Base-by-base conservation (phyloP, 2,888 invertebrate species). In the Hyles lineata region DNA sequence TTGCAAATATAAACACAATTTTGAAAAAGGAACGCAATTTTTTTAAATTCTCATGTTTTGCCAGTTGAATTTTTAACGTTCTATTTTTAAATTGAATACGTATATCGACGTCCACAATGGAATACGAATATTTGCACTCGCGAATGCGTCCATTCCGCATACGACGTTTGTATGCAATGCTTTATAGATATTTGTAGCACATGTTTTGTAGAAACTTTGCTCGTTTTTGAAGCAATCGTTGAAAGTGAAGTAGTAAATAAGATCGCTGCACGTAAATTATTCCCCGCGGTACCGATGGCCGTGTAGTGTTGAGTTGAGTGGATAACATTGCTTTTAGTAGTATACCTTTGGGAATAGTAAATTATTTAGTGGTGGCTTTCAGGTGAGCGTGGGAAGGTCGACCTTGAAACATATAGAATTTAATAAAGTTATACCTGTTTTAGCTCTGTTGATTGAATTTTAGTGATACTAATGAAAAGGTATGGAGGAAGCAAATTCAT, bases 111-210 rank as follows among this genome's bases (percentile, higher is more conserved):
- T 43, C 21, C 50, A 17, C 23, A 43, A 23, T 50, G 43, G 17
- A 67, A 67, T 23, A 43, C 50, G 67, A 23, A 17, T 50, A 67
- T 67, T 67, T 67, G 43, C 67, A 43, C 43, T 23, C 43, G 43
- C 67, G 67, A 23, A 67, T 21, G 67, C 50, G 23, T 50, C 23
- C 50, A 67, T 67, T 67, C n/a, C 62, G 25, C n/a, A 23, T 15
- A 67, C 67, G 67, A 67, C 23, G 23, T 23, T 67, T 17, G 67
- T 43, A 23, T 50, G 23, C 67, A 23, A 67, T 43, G 0, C 55
- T 35, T 43, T 23, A 17, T 23, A 43, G 6, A 50, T 23, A 50
- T 67, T 43, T 67, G 67, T 23, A 67, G 43, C 43, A 23, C 67
- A 50, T 21, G 2, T 43, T 67, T 67, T 23, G 43, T 15, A 17